phyloP scores from a whole-genome alignment of 2,113 vertebrate species.

The Odobenus rosmarus region DNA sequence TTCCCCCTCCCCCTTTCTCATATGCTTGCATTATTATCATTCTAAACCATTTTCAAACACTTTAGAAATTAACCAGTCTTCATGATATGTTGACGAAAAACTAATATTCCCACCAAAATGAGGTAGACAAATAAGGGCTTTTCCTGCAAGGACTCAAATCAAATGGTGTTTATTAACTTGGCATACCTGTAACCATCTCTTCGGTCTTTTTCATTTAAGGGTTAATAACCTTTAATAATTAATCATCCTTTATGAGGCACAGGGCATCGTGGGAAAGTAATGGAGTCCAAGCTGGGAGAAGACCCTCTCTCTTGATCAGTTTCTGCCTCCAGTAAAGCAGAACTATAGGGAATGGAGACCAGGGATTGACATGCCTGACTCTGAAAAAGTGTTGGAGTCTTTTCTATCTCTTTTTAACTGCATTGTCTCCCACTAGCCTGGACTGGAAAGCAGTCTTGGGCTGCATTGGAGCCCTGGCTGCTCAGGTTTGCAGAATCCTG shows the following conservation, averaged over 20 bases:
- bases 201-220: not conserved
- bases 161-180: conserved; percentile 16
- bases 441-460: not conserved
- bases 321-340: conserved; percentile 45
- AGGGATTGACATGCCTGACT: not conserved
- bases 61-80: conserved; percentile 37
- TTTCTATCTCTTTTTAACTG: not conserved
- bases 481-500: not conserved
- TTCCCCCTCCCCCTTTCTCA: not conserved
- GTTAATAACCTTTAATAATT: not conserved
- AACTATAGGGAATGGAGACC: not conserved
- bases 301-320: conserved; percentile 9
- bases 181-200: not conserved
- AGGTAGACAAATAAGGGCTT: not conserved
- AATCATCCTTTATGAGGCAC: conserved; percentile 25
- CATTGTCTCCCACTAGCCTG: not conserved
- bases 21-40: not conserved
- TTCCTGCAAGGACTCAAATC: not conserved
- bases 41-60: conserved; percentile 31
- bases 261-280: not conserved
- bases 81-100: conserved; percentile 18
- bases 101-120: conserved; percentile 39
- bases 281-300: not conserved
- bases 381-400: not conserved
- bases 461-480: not conserved